A percentile compares a stretch with the other conserved stretches of the same genome.
phyloP scores from a whole-genome alignment of 1,140 invertebrate genomes.

The Rhizoglyphus robini region DNA sequence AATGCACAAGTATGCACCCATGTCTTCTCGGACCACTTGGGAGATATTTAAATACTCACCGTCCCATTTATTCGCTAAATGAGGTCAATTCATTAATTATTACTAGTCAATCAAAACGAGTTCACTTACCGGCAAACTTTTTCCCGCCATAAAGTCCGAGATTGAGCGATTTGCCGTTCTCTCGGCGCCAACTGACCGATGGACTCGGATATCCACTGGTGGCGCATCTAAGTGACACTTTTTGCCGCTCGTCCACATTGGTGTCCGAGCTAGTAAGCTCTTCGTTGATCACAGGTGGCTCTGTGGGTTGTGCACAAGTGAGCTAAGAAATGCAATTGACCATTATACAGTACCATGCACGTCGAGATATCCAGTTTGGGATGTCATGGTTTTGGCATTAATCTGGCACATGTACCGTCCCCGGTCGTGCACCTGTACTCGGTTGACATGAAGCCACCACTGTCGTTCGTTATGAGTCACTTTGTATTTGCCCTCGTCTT shows the following conservation, averaged over 20 bases:
- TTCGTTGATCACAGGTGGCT: conserved; percentile 40
- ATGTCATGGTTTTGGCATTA: conserved; percentile 76
- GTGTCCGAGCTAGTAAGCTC: conserved; percentile 66
- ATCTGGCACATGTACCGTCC: conserved; percentile 88
- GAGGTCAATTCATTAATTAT: too few species aligned
- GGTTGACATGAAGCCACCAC: conserved; percentile 68
- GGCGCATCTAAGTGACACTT: conserved; percentile 48
- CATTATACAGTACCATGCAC: conserved; percentile 57
- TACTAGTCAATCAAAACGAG: too few species aligned
- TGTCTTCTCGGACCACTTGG: conserved; percentile 50
- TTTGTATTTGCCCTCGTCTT: conserved; percentile 74
- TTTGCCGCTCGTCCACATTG: conserved; percentile 61
- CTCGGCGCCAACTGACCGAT: conserved; percentile 66
- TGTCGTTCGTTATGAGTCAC: conserved; percentile 53
- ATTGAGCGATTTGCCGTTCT: conserved; percentile 59
- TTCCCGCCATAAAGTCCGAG: conserved; percentile 25
- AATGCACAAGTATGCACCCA: conserved; percentile 54
- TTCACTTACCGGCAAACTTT: conserved; percentile 23
- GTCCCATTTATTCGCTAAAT: conserved; percentile 40
- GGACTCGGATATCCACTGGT: conserved; percentile 69
- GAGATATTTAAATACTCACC: conserved; percentile 65
- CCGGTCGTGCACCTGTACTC: conserved; percentile 75
- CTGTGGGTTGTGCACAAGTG: conserved; percentile 22
- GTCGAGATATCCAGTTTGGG: conserved; percentile 77
- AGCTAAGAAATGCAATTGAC: background rate